Percentiles rank a stretch among this genome's conserved stretches.
Evolutionary conservation across 2,888 invertebrate genomes (phyloP).

Genomic region (Ecliptopera silaceata): DNA sequence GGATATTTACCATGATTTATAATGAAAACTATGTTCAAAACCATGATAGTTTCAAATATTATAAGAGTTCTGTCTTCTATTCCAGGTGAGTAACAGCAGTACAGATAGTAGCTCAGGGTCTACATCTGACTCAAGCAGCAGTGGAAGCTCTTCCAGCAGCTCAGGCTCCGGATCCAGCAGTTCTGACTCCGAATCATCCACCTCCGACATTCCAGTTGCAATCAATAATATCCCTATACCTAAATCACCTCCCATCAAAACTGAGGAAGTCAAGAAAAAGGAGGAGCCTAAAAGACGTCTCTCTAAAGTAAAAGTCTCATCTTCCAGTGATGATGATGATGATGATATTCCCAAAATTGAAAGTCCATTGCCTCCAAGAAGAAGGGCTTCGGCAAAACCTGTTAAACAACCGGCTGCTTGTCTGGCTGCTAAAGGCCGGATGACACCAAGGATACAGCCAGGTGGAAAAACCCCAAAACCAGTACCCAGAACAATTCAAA

Average conservation of each 20-base stretch:
- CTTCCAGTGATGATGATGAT: slow-evolving; percentile 86
- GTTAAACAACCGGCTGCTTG: slow-evolving; percentile 79
- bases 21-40: too few relatives aligned
- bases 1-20: too few relatives aligned
- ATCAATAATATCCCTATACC: slow-evolving; percentile 42
- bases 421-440: slow-evolving; percentile 79
- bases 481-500: slow-evolving; percentile 65
- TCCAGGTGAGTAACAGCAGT: slow-evolving; percentile 78
- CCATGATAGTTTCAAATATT: too few relatives aligned
- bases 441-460: slow-evolving; percentile 51
- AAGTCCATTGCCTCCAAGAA: slow-evolving; percentile 69
- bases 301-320: slow-evolving; percentile 73
- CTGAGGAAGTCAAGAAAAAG: slow-evolving; percentile 67
- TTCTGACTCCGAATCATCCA: slow-evolving; percentile 88
- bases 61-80: slow-evolving; percentile 18
- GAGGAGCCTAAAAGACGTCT: slow-evolving; percentile 62
- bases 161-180: slow-evolving; percentile 88
- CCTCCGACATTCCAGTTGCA: slow-evolving; percentile 65
- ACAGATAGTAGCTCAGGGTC: slow-evolving; percentile 86
- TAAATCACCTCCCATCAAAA: slow-evolving; percentile 63
- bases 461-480: slow-evolving; percentile 75
- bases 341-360: slow-evolving; percentile 75
- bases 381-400: slow-evolving; percentile 82
- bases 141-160: slow-evolving; percentile 87
- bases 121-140: slow-evolving; percentile 86